Base-by-base conservation (phyloP, 2,797 vertebrate species). In the Gymnoscopelus braueri region DNA sequence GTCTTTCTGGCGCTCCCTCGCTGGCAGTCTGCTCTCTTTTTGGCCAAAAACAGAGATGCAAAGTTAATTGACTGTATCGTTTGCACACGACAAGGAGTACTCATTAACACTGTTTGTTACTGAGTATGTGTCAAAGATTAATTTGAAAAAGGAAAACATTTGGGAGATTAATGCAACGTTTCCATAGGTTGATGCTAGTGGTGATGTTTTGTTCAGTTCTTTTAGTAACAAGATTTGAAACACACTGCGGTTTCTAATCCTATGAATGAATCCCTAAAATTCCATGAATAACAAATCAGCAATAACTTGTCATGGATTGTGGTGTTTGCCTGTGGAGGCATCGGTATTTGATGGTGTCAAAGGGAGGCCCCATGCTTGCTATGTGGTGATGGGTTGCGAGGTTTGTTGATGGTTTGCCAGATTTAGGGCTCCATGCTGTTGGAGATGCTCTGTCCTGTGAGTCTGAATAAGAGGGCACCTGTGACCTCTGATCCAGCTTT, bases 41-140 rank as follows among this genome's bases (percentile, higher is more conserved):
- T 92, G 93, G 82, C 92, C 93, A 94, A 95, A 29, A 94, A 93
- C 90, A 94, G 92, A 96, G 93, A 95, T 93, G 93, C 93, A 94
- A 95, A 94, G 94, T 95, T 95, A 95, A 96, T 95, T 93, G 93
- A 95, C 93, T 95, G 80, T 71, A 79, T 82, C 63, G 70, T 81
- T 82, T 63, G 57, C 62, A 69, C 74, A 84, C 84, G 69, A 64
- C 52, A n/a, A 83, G 48, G 59, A 56, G 51, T 69, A 78, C 71
- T 61, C 63, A 74, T 73, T 54, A 44, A 51, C 66, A 63, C 55
- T 66, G 10, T 15, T 44, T 47, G 57, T 53, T 58, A 23, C 51
- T 32, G 12, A 63, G 47, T 44, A 24, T 19, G 35, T 68, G 15
- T 51, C 57, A 23, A 60, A 54, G 39, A 53, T 35, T n/a, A 13